Percentiles rank a stretch among this genome's conserved stretches.
phyloP scores from a whole-genome alignment of 1,140 invertebrate genomes.

The Ruditapes philippinarum region DNA sequence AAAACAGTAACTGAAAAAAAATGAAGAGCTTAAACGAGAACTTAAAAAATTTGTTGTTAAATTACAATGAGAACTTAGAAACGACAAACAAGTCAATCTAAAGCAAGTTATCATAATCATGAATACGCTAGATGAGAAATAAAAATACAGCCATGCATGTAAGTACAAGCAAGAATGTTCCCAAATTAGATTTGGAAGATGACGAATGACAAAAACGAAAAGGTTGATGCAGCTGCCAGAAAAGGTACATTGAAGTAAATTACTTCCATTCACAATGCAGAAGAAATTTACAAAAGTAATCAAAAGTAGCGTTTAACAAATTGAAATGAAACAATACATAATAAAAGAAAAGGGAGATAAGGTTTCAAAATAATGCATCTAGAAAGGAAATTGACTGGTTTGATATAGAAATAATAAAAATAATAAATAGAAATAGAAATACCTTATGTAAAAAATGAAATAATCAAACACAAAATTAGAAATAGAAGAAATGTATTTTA shows the following conservation, averaged over 20 bases:
- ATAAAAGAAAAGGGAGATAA: background rate
- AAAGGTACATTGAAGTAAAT: background rate
- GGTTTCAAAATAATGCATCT: background rate
- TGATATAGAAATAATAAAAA: background rate
- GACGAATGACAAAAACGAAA: background rate
- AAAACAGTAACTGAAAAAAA: background rate
- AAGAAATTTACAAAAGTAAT: background rate
- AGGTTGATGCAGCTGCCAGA: background rate
- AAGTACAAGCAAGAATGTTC: background rate
- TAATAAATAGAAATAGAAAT: background rate
- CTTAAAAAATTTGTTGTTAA: background rate
- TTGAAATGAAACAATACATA: background rate
- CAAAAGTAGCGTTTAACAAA: background rate
- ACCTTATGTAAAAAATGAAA: background rate
- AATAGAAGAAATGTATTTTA: background rate
- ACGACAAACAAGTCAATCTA: background rate
- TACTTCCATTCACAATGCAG: background rate
- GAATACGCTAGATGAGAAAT: background rate
- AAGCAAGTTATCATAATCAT: background rate
- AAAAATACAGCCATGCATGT: background rate
- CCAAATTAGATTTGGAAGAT: background rate
- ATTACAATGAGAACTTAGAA: background rate
- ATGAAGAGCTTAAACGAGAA: background rate
- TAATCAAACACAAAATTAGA: background rate
- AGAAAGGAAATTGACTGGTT: background rate